Evolutionary conservation across 2,888 invertebrate genomes (phyloP).

Genomic region (Nomada goodeniana): DNA sequence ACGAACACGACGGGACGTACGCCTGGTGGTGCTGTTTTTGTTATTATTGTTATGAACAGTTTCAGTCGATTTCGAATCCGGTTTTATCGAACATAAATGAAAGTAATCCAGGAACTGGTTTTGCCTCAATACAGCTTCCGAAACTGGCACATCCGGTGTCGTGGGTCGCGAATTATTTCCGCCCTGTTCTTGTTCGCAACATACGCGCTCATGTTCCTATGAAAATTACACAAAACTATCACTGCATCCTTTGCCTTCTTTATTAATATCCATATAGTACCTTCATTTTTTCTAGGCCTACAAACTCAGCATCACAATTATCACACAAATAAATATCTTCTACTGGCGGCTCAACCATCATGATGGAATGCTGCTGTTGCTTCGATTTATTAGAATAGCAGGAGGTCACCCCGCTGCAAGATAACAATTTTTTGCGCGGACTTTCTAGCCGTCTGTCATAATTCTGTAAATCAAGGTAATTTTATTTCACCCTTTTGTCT

Average conservation of each 20-base stretch:
- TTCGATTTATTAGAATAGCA: constrained; percentile 71
- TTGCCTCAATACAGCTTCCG: constrained; percentile 76
- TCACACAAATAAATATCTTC: constrained; percentile 91
- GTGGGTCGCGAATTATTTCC: constrained; percentile 84
- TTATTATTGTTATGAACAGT: not conserved
- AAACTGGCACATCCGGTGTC: constrained; percentile 73
- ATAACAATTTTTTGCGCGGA: constrained; percentile 84
- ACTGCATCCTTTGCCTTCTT: not conserved
- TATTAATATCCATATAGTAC: constrained; percentile 75
- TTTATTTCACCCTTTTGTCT: not conserved
- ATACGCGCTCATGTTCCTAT: constrained; percentile 83
- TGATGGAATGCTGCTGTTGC: constrained; percentile 83
- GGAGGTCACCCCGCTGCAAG: constrained; percentile 75
- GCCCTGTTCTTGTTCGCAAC: constrained; percentile 82
- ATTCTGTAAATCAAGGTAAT: constrained; percentile 73
- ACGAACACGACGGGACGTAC: constrained; percentile 84
- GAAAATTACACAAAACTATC: constrained; percentile 23
- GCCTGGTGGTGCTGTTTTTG: constrained; percentile 61
- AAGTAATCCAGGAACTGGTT: constrained; percentile 85
- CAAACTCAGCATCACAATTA: constrained; percentile 90
- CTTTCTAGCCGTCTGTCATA: constrained; percentile 81
- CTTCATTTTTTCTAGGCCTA: constrained; percentile 86
- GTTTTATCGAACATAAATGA: constrained; percentile 76
- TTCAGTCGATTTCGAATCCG: constrained; percentile 34
- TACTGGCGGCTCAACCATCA: constrained; percentile 86